Base-by-base conservation (phyloP, 2,797 vertebrate genomes). In the Ptychadena robeensis region DNA sequence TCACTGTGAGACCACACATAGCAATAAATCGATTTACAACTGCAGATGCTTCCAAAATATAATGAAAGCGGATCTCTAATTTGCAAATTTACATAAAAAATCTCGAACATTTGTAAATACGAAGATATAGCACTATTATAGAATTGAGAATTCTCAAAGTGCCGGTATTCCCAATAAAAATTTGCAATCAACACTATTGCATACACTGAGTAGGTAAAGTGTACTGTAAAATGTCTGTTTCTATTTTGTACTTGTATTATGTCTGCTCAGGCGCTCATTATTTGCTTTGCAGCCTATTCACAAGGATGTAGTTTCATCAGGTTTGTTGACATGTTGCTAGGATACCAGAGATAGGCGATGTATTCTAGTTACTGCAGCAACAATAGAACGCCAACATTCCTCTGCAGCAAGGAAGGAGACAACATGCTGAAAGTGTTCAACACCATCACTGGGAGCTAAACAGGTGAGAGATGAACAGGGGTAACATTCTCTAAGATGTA, bases 241-340 rank as follows among this genome's bases (percentile, higher is more conserved):
- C n/a, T 28, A 28, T 61, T 27, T 10, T 12, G 15, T 12, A 3
- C 22, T 18, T 1, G 22, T 53, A 44, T 18, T 14, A 66, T 44
- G 74, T 32, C 61, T 32, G 44, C 65, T 48, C 64, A 59, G n/a
- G 53, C 53, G n/a, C 4, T 18, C 7, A 4, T 37, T 32, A 5
- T 66, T 77, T 77, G 63, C 38, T 68, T 18, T 34, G 32, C 28
- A 32, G 18, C 18, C 57, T 34, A 22, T 68, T 63, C 22, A 25
- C n/a, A 12, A 27, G 28, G 53, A 65, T 40, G 14, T 25, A 28
- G 70, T 80, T 80, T 80, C 82, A 80, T 85, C 82, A 75, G 71
- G 64, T 85, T 80, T 85, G 82, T 85, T 85, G 71, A 67, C 73
- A 69, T 69, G 82, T 85, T 85, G 82, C 82, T 65, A 35, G 12